Base-by-base conservation (phyloP, 2,888 invertebrate genomes). In the Chalcosyrphus nemorum region DNA sequence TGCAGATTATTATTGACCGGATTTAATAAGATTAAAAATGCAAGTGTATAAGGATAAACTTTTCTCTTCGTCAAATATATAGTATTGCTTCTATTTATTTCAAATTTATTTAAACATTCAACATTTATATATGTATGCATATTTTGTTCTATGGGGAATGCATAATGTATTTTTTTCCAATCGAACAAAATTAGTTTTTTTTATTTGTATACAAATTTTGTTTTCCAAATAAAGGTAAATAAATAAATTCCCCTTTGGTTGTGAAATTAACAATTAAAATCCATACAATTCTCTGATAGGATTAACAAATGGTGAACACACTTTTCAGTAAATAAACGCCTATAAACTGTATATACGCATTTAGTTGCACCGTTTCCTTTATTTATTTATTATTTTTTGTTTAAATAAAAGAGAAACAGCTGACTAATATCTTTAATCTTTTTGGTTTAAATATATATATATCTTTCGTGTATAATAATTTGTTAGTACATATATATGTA, bases 231-330 rank as follows among this genome's bases (percentile, higher is more conserved):
- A 41, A 47, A 13, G 1, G 2, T 29, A 68, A 43, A 59, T 47
- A 2, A 15, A 54, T 43, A 63, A 52, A 24, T 38, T 35, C 41
- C 29, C 2, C 4, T 29, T 75, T 38, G 19, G 29, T 54, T 38
- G 47, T 19, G n/a, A 43, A 52, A 50, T 61, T 27, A 75, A 68
- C 74, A 52, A 47, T 59, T 35, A 35, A 75, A 50, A 15, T 65
- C 76, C 76, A 71, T 77, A 41, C 13, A 41, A 47, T 71, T 59
- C 24, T 61, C 35, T 75, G 24, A 71, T 72, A 66, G 66, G 82
- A 78, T 45, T 61, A 71, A 81, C 75, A 81, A 82, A 76, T 72
- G 57, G 47, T 82, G 82, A 82, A 82, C 82, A 82, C 82, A 82
- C 68, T 77, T 41, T 78, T 71, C 54, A 76, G 61, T 70, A 70